phyloP scores from a whole-genome alignment of 2,888 invertebrate species.

The Hirtodrosophila histrioides region DNA sequence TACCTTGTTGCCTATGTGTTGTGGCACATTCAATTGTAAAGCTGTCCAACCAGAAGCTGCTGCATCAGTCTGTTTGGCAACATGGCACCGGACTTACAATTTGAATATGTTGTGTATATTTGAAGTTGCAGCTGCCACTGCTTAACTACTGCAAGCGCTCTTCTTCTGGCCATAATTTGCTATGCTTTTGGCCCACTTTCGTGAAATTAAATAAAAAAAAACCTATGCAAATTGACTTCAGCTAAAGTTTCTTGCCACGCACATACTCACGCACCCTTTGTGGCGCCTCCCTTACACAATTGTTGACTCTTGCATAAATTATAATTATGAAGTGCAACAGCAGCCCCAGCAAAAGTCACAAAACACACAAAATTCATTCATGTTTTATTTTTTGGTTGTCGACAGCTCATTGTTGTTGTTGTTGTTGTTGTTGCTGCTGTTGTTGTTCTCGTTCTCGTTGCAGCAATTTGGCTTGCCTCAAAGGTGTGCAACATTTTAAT shows the following conservation, averaged over 20 bases:
- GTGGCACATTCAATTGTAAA: slow-evolving; percentile 9
- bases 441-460: slow-evolving; percentile 11
- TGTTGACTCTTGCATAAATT: slow-evolving; percentile 69
- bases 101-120: not conserved
- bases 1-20: slow-evolving; percentile 8
- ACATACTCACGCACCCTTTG: slow-evolving; percentile 27
- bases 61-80: too few species aligned
- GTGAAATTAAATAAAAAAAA: not conserved
- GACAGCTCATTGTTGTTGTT: slow-evolving; percentile 14
- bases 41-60: too few species aligned
- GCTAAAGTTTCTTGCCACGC: slow-evolving; percentile 23
- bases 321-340: slow-evolving; percentile 65
- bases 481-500: slow-evolving; percentile 48
- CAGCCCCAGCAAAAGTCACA: slow-evolving; percentile 23
- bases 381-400: slow-evolving; percentile 39
- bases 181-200: slow-evolving; percentile 27
- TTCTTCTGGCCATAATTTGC: too few species aligned
- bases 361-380: slow-evolving; percentile 40
- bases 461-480: slow-evolving; percentile 38
- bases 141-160: too few species aligned
- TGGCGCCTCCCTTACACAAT: slow-evolving; percentile 35
- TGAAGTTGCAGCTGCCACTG: not conserved
- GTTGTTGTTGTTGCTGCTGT: slow-evolving; percentile 8
- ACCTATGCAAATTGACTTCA: slow-evolving; percentile 40
- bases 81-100: not conserved